Base-by-base conservation (phyloP, 2,797 vertebrate genomes). In the Loriculus beryllinus region DNA sequence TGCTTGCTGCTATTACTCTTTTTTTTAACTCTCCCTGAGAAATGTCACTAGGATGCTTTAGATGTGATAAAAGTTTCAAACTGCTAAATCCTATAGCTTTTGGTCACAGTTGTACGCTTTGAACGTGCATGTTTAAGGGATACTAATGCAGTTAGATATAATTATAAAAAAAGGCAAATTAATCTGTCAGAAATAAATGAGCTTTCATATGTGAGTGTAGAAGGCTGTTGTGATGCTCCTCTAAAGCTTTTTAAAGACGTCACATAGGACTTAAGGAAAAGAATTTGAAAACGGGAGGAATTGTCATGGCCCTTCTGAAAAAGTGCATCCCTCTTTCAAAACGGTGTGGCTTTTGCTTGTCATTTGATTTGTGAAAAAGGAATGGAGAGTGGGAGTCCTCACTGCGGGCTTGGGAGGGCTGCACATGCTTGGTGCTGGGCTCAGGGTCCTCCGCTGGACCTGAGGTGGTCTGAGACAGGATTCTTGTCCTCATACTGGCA, bases 361-460 rank as follows among this genome's bases (percentile, higher is more conserved):
- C 2, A 3, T 31, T 64, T 88, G 45, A 23, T 54, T 65, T 56
- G 14, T 70, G 31, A 78, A 51, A 78, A 11, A 51, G 15, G 26
- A 29, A 25, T 23, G 37, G 20, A 31, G 23, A 48, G 29, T 25
- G 47, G 14, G 33, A 77, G 17, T 31, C 14, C 22, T 31, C 29
- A 51, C 18, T 33, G 35, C 0, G 2, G 62, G 17, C 0, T 29
- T 57, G 47, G 19, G 28, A 60, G 60, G 52, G 22, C 23, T 76
- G 26, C 20, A 15, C 1, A 0, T 22, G 33, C 6, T 59, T 48
- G 9, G 6, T 1, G 1, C 37, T 57, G 52, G 6, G 5, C 22
- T 60, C 35, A 1, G 3, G 48, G 23, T 48, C n/a, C 21, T 51
- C 13, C 10, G 19, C 18, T 7, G 3, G 51, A 37, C 25, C 28